phyloP scores from a whole-genome alignment of 1,140 invertebrate genomes.

The Epicauta chinensis region DNA sequence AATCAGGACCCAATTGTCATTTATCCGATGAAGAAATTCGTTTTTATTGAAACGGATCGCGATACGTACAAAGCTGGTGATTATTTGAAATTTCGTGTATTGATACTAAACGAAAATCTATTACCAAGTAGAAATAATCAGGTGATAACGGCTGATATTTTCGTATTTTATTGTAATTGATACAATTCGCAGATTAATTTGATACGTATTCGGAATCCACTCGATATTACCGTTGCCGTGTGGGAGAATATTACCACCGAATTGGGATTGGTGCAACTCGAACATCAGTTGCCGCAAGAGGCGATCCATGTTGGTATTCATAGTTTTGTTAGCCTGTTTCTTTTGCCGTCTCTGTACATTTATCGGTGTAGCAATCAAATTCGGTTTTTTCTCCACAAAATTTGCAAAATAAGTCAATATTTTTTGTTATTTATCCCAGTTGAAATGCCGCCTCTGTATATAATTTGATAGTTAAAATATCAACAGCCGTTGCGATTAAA shows the following conservation, averaged over 20 bases:
- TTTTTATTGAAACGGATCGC: conserved; percentile 49
- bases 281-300: conserved; percentile 50
- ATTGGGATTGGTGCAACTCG: conserved; percentile 50
- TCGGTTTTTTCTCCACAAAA: no score
- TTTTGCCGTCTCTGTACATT: no score
- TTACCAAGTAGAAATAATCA: conserved; percentile 34
- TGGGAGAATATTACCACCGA: conserved; percentile 51
- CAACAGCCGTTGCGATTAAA: no score
- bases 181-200: conserved; percentile 44
- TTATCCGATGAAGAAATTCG: conserved; percentile 42
- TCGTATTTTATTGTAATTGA: neutral
- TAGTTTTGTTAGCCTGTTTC: no score
- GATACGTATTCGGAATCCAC: conserved; percentile 56
- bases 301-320: conserved; percentile 42
- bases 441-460: no score
- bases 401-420: no score
- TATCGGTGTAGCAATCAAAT: no score
- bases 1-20: conserved; percentile 46
- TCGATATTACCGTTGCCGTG: conserved; percentile 50
- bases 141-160: no score
- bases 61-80: conserved; percentile 60
- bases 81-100: conserved; percentile 49
- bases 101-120: conserved; percentile 47
- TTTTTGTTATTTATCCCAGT: no score
- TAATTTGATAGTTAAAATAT: no score